Conservation (phyloP, 1,140 invertebrate species). For the Bombus waltoni region DNA sequence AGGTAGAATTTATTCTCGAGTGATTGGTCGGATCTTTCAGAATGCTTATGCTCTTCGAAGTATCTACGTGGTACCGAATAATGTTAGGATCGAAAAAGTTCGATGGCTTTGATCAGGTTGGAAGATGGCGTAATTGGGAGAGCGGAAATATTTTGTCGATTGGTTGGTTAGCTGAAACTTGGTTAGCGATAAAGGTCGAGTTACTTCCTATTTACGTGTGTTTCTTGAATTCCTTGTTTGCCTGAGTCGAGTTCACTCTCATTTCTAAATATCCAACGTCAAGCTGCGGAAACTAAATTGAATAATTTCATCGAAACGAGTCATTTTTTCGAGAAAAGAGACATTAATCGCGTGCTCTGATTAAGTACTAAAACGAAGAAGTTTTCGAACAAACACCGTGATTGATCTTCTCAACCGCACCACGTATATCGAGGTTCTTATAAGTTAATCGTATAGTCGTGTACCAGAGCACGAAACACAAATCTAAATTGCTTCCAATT, state of each 20-base stretch:
- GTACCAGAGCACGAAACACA: not conserved
- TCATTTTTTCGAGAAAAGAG: not conserved
- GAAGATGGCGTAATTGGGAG: not conserved
- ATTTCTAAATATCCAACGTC: not conserved
- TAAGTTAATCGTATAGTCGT: not conserved
- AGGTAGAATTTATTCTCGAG: not conserved
- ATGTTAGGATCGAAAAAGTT: not conserved
- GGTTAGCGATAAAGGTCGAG: not conserved
- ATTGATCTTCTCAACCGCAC: too few relatives aligned
- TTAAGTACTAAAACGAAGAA: too few relatives aligned
- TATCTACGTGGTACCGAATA: not conserved
- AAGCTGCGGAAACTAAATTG: too few relatives aligned
- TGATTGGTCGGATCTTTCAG: not conserved
- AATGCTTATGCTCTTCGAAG: not conserved
- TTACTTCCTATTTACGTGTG: not conserved
- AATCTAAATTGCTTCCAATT: not conserved
- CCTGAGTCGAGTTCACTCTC: not conserved
- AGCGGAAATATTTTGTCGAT: not conserved
- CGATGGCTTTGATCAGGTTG: not conserved
- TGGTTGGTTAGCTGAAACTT: not conserved
- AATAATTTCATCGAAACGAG: not conserved
- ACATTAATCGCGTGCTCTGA: too few relatives aligned
- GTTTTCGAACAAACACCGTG: too few relatives aligned
- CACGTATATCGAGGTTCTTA: too few relatives aligned
- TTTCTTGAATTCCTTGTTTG: not conserved